phyloP scores from a whole-genome alignment of 2,888 invertebrate genomes.

The Zhuqinia jingwanae region DNA sequence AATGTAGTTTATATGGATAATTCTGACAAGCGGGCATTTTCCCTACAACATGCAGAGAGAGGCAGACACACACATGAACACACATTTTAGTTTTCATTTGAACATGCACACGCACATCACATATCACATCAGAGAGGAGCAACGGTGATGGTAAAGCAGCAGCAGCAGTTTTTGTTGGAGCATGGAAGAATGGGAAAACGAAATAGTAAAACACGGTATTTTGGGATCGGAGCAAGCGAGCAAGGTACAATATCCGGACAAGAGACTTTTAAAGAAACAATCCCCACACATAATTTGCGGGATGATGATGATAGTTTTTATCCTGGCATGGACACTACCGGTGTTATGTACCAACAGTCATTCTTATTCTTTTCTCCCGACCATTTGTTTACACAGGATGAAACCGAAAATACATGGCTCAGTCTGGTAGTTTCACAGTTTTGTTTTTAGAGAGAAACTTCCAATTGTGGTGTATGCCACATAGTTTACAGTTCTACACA shows the following conservation, averaged over 20 bases:
- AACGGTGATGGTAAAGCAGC: no score
- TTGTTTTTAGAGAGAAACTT: conserved; percentile 26
- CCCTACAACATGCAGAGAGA: conserved; percentile 20
- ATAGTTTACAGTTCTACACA: conserved; percentile 26
- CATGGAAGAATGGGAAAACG: conserved; percentile 53
- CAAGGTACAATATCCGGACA: conserved; percentile 71
- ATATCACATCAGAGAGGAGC: conserved; percentile 41
- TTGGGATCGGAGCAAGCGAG: conserved; percentile 55
- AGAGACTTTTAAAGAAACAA: conserved; percentile 70
- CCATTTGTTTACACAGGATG: conserved; percentile 66
- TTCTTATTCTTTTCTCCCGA: conserved; percentile 62
- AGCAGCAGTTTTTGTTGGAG: conserved; percentile 12
- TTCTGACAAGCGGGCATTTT: conserved; percentile 70
- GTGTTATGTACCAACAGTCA: conserved; percentile 67
- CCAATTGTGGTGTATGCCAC: conserved; percentile 9
- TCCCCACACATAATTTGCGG: conserved; percentile 73
- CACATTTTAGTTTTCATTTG: conserved; percentile 57
- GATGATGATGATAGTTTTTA: conserved; percentile 66
- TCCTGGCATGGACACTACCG: conserved; percentile 70
- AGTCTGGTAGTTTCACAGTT: conserved; percentile 55
- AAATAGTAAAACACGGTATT: conserved; percentile 64
- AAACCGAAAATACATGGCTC: conserved; percentile 67
- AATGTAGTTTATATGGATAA: conserved; percentile 56
- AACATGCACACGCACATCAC: conserved; percentile 32
- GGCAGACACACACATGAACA: conserved; percentile 9